A percentile compares a stretch with the other conserved stretches of the same genome.
These are phyloP conservation scores for Buathra laborator DNA, from an alignment of 2,888 invertebrate genomes.

Conservation along the genomic window DNA sequence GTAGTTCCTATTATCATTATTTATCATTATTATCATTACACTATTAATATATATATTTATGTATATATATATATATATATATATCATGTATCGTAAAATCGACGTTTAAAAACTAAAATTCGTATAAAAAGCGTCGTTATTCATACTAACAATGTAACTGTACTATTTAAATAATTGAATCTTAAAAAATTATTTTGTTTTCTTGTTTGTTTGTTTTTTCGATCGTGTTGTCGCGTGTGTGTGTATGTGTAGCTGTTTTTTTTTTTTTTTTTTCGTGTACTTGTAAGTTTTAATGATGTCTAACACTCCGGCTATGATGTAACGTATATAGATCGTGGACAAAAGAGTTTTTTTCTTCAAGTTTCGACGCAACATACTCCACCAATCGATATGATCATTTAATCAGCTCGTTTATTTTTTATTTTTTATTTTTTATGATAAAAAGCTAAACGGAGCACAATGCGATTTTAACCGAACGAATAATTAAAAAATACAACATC, in stretches of 20 bases:
- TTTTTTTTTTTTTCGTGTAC: conserved; percentile 42
- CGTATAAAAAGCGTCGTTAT: conserved; percentile 85
- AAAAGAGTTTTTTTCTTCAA: conserved; percentile 30
- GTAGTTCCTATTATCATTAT: conserved; percentile 72
- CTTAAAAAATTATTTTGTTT: conserved; percentile 82
- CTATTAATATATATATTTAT: conserved; percentile 70
- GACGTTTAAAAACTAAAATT: conserved; percentile 84
- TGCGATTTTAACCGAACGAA: conserved; percentile 58
- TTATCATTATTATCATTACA: conserved; percentile 79
- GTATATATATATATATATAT: conserved; percentile 45
- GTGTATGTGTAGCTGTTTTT: conserved; percentile 33
- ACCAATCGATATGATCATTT: conserved; percentile 34
- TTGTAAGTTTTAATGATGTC: conserved; percentile 63
- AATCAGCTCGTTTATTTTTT: conserved; percentile 19
- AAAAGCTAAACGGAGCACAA: conserved; percentile 28
- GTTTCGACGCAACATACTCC: conserved; percentile 44
- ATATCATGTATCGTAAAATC: conserved; percentile 80
- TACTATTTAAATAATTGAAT: conserved; percentile 82
- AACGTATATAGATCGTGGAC: conserved; percentile 50
- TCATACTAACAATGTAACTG: conserved; percentile 81
- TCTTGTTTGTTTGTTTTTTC: conserved; percentile 71
- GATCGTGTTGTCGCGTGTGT: conserved; percentile 25
- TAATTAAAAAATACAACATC: conserved; percentile 54
- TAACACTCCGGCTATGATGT: conserved; percentile 66
- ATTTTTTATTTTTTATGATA: conserved; percentile 9